Conservation (phyloP, 1,140 invertebrate species). For the Bilobella aurantiaca region DNA sequence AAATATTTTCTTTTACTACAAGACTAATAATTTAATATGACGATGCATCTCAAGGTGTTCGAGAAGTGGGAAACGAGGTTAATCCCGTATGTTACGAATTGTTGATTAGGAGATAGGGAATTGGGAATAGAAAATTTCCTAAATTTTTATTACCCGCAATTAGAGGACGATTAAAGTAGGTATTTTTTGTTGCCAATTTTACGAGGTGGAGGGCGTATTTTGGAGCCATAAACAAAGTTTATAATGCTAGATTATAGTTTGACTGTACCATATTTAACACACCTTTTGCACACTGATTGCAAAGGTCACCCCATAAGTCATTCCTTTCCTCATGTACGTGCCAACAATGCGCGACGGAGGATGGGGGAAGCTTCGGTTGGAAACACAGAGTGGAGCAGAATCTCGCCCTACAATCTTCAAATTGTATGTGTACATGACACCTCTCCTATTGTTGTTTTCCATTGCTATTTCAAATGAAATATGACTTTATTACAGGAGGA, state of each 20-base stretch:
- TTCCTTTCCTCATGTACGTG: no score
- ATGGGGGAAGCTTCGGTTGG: no score
- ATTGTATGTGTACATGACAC: background rate
- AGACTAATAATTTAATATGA: no score
- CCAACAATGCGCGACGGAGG: no score
- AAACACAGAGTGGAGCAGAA: no score
- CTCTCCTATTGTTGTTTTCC: background rate
- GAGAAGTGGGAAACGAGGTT: no score
- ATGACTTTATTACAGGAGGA: conserved; percentile 5
- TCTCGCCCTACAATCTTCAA: no score
- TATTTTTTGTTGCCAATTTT: background rate
- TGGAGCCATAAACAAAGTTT: background rate
- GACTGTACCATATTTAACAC: background rate
- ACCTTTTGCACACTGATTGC: background rate
- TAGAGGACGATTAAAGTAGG: background rate
- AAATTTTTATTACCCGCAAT: background rate
- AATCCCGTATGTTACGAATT: background rate
- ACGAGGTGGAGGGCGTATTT: background rate
- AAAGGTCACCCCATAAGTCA: no score
- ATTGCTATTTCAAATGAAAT: background rate
- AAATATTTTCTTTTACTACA: no score
- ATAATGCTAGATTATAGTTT: background rate
- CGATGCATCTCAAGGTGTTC: no score
- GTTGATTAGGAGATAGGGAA: background rate
- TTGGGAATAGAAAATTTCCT: background rate